These are phyloP conservation scores for Gymnocypris eckloni DNA, from an alignment of 2,797 vertebrate genomes.

Conservation along the genomic window DNA sequence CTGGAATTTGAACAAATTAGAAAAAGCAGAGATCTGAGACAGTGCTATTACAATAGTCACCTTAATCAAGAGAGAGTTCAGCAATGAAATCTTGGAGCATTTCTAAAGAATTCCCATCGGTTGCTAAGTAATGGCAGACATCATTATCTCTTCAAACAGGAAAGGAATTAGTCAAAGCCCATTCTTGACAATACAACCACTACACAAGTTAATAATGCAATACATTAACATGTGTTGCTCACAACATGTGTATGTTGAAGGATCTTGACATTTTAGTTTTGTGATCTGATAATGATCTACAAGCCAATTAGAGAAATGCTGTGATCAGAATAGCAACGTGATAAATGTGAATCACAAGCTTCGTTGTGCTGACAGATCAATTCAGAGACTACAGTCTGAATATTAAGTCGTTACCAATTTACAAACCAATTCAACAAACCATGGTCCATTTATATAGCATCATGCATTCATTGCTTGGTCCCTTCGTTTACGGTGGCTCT, in stretches of 20 bases:
- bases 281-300: not conserved
- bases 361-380: slow-evolving; percentile 17
- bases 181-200: not conserved
- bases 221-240: not conserved
- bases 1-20: slow-evolving; percentile 62
- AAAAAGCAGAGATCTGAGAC: slow-evolving; percentile 58
- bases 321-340: slow-evolving; percentile 12
- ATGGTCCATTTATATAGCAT: not conserved
- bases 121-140: slow-evolving; percentile 16
- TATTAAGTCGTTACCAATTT: not conserved
- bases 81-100: not conserved
- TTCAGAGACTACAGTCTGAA: not conserved
- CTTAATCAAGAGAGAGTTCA: slow-evolving; percentile 43
- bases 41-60: slow-evolving; percentile 48
- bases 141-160: not conserved
- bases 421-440: not conserved
- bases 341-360: not conserved
- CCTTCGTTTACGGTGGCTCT: not conserved
- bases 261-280: slow-evolving; percentile 10
- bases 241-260: not conserved
- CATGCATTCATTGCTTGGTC: slow-evolving; percentile 10
- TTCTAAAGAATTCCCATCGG: not conserved
- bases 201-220: not conserved
- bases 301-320: slow-evolving; percentile 33
- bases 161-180: not conserved